phyloP scores from a whole-genome alignment of 2,888 invertebrate genomes.

The Crossocerus cetratus region DNA sequence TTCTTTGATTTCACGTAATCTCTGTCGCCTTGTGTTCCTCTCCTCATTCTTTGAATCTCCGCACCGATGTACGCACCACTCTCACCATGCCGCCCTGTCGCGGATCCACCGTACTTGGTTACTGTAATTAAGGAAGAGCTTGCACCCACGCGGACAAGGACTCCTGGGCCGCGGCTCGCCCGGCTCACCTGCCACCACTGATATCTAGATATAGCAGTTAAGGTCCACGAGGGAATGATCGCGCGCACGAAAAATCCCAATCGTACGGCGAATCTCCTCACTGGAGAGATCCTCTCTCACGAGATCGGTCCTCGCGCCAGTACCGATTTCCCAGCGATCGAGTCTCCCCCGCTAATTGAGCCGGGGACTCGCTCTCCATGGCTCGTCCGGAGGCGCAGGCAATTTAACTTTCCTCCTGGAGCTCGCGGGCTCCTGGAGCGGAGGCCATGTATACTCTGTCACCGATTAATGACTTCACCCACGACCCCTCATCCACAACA shows the following conservation, averaged over 20 bases:
- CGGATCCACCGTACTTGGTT: slow-evolving; percentile 32
- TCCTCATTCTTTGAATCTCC: slow-evolving; percentile 20
- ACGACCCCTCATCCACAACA: slow-evolving; percentile 49
- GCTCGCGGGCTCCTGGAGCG: no score
- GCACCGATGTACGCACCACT: slow-evolving; percentile 49
- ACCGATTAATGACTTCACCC: slow-evolving; percentile 11
- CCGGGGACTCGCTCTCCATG: background rate
- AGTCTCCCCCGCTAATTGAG: slow-evolving; percentile 37
- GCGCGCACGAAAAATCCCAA: slow-evolving; percentile 29
- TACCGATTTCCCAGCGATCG: no score
- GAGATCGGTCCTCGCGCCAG: slow-evolving; percentile 27
- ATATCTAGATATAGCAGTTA: slow-evolving; percentile 18
- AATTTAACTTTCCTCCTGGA: background rate
- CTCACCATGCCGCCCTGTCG: slow-evolving; percentile 39
- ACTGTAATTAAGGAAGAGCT: slow-evolving; percentile 29
- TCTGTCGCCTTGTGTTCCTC: background rate
- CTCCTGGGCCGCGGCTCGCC: slow-evolving; percentile 36
- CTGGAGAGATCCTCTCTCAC: slow-evolving; percentile 40
- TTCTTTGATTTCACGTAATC: slow-evolving; percentile 4
- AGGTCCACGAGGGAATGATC: slow-evolving; percentile 33
- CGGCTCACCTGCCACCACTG: slow-evolving; percentile 36
- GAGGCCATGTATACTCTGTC: no score
- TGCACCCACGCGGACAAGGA: slow-evolving; percentile 22
- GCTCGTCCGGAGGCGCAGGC: background rate
- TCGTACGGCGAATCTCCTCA: slow-evolving; percentile 32